These are phyloP conservation scores for Epinephelus moara DNA, from an alignment of 2,113 vertebrate species.

Conservation along the genomic window DNA sequence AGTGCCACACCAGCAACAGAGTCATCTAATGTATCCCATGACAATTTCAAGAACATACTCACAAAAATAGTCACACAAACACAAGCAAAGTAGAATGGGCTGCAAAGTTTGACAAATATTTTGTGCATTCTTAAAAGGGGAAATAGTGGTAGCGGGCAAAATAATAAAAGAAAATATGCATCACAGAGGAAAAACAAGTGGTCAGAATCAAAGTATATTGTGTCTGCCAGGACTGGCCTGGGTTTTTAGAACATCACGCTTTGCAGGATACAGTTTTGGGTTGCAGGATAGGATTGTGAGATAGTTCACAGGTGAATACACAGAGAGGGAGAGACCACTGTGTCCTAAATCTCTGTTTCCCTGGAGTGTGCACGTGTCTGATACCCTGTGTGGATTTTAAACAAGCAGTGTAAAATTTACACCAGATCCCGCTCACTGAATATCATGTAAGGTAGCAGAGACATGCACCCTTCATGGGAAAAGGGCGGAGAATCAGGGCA, in stretches of 20 bases:
- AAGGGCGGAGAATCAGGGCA: slow-evolving; percentile 40
- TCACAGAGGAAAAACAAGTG: slow-evolving; percentile 50
- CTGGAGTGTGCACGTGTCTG: slow-evolving; percentile 35
- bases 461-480: slow-evolving; percentile 33
- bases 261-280: slow-evolving; percentile 33
- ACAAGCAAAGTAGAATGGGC: slow-evolving; percentile 57
- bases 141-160: slow-evolving; percentile 21
- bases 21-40: neutral
- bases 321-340: slow-evolving; percentile 53
- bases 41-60: slow-evolving; percentile 19
- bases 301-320: slow-evolving; percentile 49
- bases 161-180: slow-evolving; percentile 25
- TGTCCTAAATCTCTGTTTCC: slow-evolving; percentile 54
- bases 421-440: slow-evolving; percentile 19
- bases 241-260: slow-evolving; percentile 25
- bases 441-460: slow-evolving; percentile 46
- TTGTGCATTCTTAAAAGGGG: slow-evolving; percentile 19
- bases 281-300: slow-evolving; percentile 42
- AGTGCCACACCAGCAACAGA: neutral
- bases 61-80: slow-evolving; percentile 57
- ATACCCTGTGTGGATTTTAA: slow-evolving; percentile 38
- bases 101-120: slow-evolving; percentile 4
- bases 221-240: slow-evolving; percentile 7
- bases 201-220: slow-evolving; percentile 5
- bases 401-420: slow-evolving; percentile 12